A percentile compares a stretch with the other conserved stretches of the same genome.
phyloP scores from a whole-genome alignment of 2,113 vertebrate species.

The Dendrocopos noguchii region DNA sequence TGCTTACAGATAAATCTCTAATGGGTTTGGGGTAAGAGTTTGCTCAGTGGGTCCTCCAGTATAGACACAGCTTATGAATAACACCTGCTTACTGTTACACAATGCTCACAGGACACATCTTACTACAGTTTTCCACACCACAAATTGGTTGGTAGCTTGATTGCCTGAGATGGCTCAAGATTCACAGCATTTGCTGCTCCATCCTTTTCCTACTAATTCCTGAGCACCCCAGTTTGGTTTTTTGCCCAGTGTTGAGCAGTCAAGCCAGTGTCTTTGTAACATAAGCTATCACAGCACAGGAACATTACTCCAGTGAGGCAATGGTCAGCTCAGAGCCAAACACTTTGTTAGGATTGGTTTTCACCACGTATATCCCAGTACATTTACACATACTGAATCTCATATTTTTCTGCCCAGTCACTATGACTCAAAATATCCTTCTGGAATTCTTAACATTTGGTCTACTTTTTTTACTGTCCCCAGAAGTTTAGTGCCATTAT shows the following conservation, averaged over 20 bases:
- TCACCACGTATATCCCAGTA: rapidly evolving
- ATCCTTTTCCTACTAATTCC: not conserved
- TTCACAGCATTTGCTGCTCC: not conserved
- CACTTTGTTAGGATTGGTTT: not conserved
- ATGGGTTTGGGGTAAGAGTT: not conserved
- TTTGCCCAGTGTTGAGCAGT: not conserved
- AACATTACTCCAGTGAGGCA: not conserved
- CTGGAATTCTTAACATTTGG: not conserved
- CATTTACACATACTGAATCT: rapidly evolving
- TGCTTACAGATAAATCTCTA: not conserved
- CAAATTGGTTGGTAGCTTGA: rapidly evolving
- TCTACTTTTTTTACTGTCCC: not conserved
- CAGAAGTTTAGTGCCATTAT: not conserved
- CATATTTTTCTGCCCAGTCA: not conserved
- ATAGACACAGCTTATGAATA: not conserved
- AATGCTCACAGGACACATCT: not conserved
- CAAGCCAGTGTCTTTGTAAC: not conserved
- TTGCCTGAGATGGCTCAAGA: not conserved
- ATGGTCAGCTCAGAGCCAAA: not conserved
- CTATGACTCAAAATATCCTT: not conserved
- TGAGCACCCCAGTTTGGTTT: not conserved
- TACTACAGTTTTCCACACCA: not conserved
- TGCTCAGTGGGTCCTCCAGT: not conserved
- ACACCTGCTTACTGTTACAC: not conserved
- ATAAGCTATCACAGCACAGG: not conserved